Base-by-base conservation (phyloP, 1,140 invertebrate species). In the Idris sp. region DNA sequence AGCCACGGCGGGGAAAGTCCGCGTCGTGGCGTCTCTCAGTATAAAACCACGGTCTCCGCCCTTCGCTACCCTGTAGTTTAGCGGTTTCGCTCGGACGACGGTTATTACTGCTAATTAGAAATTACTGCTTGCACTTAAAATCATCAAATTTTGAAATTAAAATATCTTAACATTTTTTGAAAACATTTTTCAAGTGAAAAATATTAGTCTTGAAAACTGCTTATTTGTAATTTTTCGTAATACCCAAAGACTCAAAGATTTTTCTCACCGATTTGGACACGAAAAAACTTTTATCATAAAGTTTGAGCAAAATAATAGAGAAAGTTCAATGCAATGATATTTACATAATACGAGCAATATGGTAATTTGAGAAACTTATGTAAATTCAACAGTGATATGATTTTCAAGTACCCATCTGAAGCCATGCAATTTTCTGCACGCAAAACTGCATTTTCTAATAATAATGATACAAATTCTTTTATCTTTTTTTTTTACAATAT, bases 401-500 rank as follows among this genome's bases (percentile, higher is more conserved):
- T 56, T 40, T 36, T n/a, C n/a, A 5, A n/a, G 11, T 4, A 15
- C 14, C 28, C 49, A 28, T 59, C 33, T 13, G n/a, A n/a, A n/a
- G n/a, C n/a, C n/a, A n/a, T n/a, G 14, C 36, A 31, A 69, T 69
- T 69, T 59, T 59, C 44, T 59, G 46, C 53, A 69, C 35, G 48
- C 48, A 13, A 64, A 8, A 16, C n/a, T 4, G 35, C 8, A 44
- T 44, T 53, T 43, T 36, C 38, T 28, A 7, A 31, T 11, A 2
- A 46, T 30, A 6, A 10, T 1, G 6, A 16, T 3, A 19, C 33
- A 4, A 6, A 30, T 41, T 4, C 5, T 33, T 19, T 2, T 4
- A 49, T 5, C 25, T 2, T 9, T 35, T 22, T 25, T 36, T 25
- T 36, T 35, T 25, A 1, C n/a, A 16, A 46, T n/a, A n/a, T n/a